Percentiles rank a stretch among this genome's conserved stretches.
Evolutionary conservation across 2,113 vertebrate genomes (phyloP).

Genomic region (Speoplatyrhinus poulsoni): DNA sequence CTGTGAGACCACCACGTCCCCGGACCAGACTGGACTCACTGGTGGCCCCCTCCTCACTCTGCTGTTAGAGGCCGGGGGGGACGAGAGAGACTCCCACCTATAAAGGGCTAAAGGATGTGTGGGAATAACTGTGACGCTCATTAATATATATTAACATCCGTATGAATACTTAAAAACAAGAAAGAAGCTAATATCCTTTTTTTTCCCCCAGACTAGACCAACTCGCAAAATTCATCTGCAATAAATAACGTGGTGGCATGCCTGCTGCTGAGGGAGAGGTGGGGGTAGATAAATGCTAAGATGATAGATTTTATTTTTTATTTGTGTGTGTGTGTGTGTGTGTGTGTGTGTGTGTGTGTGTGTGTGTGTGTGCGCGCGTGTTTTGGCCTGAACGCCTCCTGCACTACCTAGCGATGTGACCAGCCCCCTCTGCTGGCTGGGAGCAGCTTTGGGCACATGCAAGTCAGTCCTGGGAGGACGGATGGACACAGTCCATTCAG

Average conservation of each 20-base stretch:
- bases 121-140: conserved; percentile 68
- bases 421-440: background rate
- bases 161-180: conserved; percentile 60
- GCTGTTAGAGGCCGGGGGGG: conserved; percentile 45
- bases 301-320: conserved; percentile 6
- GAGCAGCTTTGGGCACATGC: conserved; percentile 21
- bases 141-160: conserved; percentile 40
- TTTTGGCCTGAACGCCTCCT: background rate
- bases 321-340: conserved; percentile 27
- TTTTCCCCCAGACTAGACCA: conserved; percentile 65
- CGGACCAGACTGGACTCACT: conserved; percentile 41
- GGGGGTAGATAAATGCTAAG: too few relatives aligned
- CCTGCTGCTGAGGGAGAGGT: conserved; percentile 13
- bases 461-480: conserved; percentile 31
- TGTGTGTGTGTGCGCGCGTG: conserved; percentile 16
- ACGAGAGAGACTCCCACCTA: conserved; percentile 62
- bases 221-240: conserved; percentile 71
- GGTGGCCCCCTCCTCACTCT: conserved; percentile 18
- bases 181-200: conserved; percentile 49
- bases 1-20: conserved; percentile 74
- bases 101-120: conserved; percentile 79
- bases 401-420: too few relatives aligned
- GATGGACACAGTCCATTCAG: conserved; percentile 30
- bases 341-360: conserved; percentile 12
- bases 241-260: conserved; percentile 64